Evolutionary conservation across 2,888 invertebrate genomes (phyloP).

Genomic region (Drosophila antonietae): DNA sequence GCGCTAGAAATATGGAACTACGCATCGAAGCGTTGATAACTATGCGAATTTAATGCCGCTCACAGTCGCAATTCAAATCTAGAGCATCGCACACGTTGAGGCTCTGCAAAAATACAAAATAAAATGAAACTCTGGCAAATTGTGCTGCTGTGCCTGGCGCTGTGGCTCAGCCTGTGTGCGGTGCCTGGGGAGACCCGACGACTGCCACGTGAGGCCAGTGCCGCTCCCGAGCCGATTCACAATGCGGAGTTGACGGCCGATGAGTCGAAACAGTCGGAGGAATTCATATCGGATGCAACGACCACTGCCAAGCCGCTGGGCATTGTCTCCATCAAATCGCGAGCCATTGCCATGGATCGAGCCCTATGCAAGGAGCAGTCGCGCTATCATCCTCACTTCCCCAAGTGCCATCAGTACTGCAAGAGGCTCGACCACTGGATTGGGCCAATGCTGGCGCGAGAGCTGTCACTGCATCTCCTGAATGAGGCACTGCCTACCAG

Average conservation of each 20-base stretch:
- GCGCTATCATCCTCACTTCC: slow-evolving; percentile 80
- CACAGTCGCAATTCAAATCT: slow-evolving; percentile 38
- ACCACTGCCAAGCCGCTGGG: slow-evolving; percentile 44
- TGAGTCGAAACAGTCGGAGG: slow-evolving; percentile 4
- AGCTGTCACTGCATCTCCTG: slow-evolving; percentile 82
- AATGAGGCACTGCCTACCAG: background rate
- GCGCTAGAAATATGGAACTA: slow-evolving; percentile 22
- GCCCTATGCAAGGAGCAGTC: slow-evolving; percentile 76
- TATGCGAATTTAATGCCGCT: slow-evolving; percentile 18
- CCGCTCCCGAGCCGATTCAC: slow-evolving; percentile 12
- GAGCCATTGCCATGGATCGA: slow-evolving; percentile 79
- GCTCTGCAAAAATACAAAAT: background rate
- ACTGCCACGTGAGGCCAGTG: slow-evolving; percentile 41
- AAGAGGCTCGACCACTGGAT: slow-evolving; percentile 81
- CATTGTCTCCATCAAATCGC: slow-evolving; percentile 78
- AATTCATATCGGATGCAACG: slow-evolving; percentile 31
- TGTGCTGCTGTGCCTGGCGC: slow-evolving; percentile 13
- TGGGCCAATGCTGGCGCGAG: slow-evolving; percentile 81
- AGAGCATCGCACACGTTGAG: slow-evolving; percentile 36
- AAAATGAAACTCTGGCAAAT: slow-evolving; percentile 26
- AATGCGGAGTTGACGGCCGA: background rate
- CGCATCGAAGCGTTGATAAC: slow-evolving; percentile 24
- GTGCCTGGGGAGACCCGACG: slow-evolving; percentile 7
- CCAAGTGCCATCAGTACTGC: slow-evolving; percentile 81
- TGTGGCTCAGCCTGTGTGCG: slow-evolving; percentile 23